Evolutionary conservation across 2,113 vertebrate species (phyloP), one percentile per base, ranked within the genome.

Genomic region (Todiramphus saurophagus): DNA sequence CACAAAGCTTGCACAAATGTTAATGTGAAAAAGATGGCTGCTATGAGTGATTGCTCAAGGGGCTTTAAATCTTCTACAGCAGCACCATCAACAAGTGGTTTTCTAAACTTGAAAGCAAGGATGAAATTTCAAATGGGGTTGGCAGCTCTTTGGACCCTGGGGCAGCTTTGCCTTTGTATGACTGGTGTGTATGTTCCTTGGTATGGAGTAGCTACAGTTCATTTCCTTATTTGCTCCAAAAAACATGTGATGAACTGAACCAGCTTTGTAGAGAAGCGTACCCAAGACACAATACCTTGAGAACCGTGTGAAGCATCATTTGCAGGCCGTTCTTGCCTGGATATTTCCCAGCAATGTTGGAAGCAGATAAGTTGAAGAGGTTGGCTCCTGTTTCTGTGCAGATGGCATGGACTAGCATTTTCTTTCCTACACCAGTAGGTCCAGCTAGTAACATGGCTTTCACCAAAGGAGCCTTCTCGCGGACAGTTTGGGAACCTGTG

Each of bases 331-430:
- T 94, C 27, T 84, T 98, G 93, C 98, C 98, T 0, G 98, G 98
- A 70, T 98, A 99, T 79, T 99, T 99, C 16, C 98, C 97, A 2
- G 94, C 83, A 5, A 98, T 84, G 91, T 97, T 98, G 18, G 94
- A 83, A 4, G 98, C 33, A 1, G 98, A 98, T 64, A 99, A 79
- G 90, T 98, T 96, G 94, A 99, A 99, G 92, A 99, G 98, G 94
- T 98, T 99, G 78, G 99, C 98, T 73, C 99, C 98, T 0, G 98
- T 98, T 96, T 99, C 98, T 0, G 98, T 99, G 94, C 98, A 99
- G 90, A 99, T 96, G 83, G 98, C 98, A 7, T 99, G 98, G 27
- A 99, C 97, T 89, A 99, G 94, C 98, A 98, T 98, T 67, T 98
- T 98, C 97, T 99, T 99, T 5, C 98, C 99, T 7, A 99, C 98